Conservation (phyloP, 1,140 invertebrate genomes). For the Nylanderia fulva region DNA sequence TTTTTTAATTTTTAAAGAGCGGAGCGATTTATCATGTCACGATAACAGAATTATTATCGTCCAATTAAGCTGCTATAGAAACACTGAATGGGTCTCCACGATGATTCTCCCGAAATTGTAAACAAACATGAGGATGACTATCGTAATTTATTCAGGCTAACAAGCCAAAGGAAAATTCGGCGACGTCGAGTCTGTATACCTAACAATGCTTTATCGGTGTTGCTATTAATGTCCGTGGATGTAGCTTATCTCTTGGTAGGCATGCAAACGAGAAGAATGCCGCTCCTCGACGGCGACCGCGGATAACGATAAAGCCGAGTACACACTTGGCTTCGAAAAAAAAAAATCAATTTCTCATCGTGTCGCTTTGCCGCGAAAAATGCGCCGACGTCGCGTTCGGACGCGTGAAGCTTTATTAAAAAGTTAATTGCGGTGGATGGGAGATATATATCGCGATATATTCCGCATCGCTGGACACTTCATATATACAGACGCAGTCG, state of each 20-base stretch:
- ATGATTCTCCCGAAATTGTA: constrained; percentile 22
- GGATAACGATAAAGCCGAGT: constrained; percentile 37
- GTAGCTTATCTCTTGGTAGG: constrained; percentile 33
- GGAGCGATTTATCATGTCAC: constrained; percentile 36
- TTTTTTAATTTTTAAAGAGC: constrained; percentile 30
- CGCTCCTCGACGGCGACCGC: neutral
- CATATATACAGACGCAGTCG: constrained; percentile 13
- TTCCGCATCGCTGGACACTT: constrained; percentile 31
- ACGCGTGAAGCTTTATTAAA: constrained; percentile 57
- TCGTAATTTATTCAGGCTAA: constrained; percentile 52
- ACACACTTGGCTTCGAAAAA: constrained; percentile 33
- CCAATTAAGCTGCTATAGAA: constrained; percentile 31
- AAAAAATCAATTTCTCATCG: constrained; percentile 47
- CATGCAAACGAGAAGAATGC: constrained; percentile 44
- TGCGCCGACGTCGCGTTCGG: constrained; percentile 10
- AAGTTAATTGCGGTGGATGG: constrained; percentile 51
- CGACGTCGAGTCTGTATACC: neutral
- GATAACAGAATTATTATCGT: constrained; percentile 52
- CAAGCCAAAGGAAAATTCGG: constrained; percentile 30
- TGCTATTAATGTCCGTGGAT: constrained; percentile 39
- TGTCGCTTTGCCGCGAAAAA: constrained; percentile 29
- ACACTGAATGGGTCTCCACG: neutral
- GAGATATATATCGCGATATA: constrained; percentile 33
- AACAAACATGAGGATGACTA: constrained; percentile 43
- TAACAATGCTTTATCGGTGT: constrained; percentile 38